phyloP scores from a whole-genome alignment of 2,797 vertebrate species.

The Monodelphis domestica region DNA sequence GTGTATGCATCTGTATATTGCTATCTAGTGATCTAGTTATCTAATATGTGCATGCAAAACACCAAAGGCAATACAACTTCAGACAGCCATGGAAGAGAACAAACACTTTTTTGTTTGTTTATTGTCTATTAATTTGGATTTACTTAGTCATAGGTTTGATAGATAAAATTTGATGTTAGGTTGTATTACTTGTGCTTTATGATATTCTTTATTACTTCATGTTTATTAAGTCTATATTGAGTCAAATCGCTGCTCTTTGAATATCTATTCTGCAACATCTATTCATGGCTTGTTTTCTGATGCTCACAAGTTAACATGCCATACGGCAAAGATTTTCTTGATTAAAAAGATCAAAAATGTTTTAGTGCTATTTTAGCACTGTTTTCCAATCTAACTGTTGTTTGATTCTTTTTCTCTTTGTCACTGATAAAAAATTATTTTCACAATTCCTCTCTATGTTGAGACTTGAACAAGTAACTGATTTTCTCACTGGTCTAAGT shows the following conservation, averaged over 20 bases:
- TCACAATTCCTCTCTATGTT: background rate
- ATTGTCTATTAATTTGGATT: background rate
- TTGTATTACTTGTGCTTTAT: background rate
- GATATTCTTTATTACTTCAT: background rate
- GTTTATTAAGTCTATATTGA: background rate
- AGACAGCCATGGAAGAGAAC: background rate
- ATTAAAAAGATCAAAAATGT: background rate
- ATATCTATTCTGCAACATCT: background rate
- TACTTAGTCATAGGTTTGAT: background rate
- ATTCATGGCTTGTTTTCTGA: background rate
- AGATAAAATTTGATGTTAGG: background rate
- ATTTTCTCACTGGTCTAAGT: background rate
- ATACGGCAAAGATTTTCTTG: background rate
- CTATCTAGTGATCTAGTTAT: background rate
- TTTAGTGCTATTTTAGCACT: background rate
- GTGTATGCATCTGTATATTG: too few relatives aligned
- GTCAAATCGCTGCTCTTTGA: background rate
- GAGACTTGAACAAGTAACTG: background rate
- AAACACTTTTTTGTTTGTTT: background rate
- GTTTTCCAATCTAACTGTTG: background rate
- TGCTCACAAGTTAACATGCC: background rate
- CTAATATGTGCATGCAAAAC: too few relatives aligned
- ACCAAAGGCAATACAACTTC: too few relatives aligned
- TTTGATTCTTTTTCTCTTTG: background rate
- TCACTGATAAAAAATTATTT: background rate